These are phyloP conservation scores for Cheilosia soror DNA, from an alignment of 2,888 invertebrate species.

Conservation along the genomic window DNA sequence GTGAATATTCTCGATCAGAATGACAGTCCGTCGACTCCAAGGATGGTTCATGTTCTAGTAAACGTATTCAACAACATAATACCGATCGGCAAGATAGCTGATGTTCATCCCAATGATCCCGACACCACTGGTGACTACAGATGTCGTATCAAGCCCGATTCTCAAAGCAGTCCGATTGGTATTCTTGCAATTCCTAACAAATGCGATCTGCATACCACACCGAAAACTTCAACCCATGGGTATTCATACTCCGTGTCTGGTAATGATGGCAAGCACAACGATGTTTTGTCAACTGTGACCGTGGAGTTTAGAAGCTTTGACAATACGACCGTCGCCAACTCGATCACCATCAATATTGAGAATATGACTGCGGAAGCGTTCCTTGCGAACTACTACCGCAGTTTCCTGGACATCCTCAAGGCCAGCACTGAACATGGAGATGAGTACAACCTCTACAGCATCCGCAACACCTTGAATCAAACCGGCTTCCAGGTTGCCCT, in stretches of 20 bases:
- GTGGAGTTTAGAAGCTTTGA: slow-evolving; percentile 92
- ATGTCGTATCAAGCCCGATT: slow-evolving; percentile 90
- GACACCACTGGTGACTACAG: slow-evolving; percentile 95
- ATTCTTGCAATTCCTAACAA: slow-evolving; percentile 89
- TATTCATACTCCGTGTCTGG: slow-evolving; percentile 92
- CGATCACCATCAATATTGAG: slow-evolving; percentile 90
- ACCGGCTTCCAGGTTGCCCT: slow-evolving; percentile 88
- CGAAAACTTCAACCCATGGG: slow-evolving; percentile 88
- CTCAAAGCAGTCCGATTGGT: slow-evolving; percentile 84
- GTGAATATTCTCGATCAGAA: slow-evolving; percentile 94
- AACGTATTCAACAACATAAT: slow-evolving; percentile 90
- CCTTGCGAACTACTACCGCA: slow-evolving; percentile 90
- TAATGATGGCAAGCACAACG: slow-evolving; percentile 94
- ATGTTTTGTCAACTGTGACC: slow-evolving; percentile 93
- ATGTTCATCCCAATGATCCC: slow-evolving; percentile 96
- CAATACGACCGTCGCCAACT: slow-evolving; percentile 92
- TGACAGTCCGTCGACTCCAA: slow-evolving; percentile 93
- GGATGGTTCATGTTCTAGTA: slow-evolving; percentile 92
- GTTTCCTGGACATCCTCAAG: slow-evolving; percentile 89
- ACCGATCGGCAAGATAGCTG: slow-evolving; percentile 93
- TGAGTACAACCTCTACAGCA: slow-evolving; percentile 89
- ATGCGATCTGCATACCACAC: slow-evolving; percentile 91
- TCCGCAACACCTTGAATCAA: slow-evolving; percentile 85
- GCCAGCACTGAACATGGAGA: slow-evolving; percentile 87
- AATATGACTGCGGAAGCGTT: slow-evolving; percentile 91